Evolutionary conservation across 1,140 invertebrate genomes (phyloP), one percentile per base, ranked within the genome.

Genomic region (Drosophila gunungcola): DNA sequence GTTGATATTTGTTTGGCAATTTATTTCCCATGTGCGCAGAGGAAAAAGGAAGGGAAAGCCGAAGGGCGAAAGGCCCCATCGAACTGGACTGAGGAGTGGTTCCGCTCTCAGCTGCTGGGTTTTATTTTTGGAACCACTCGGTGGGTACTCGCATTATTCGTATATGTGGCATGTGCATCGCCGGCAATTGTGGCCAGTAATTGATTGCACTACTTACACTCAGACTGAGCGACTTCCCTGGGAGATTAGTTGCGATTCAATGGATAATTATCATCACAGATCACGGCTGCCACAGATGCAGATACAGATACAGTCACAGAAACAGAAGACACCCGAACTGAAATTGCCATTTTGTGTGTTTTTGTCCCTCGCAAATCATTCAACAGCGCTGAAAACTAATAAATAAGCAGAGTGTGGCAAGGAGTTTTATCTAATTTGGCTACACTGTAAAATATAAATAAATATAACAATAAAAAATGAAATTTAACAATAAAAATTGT

Each of bases 1-100:
- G 85, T 90, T 89, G 85, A 90, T 90, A 90, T 90, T 90, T 90
- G 85, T 90, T 90, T 89, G 85, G 84, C 84, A 90, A 89, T 89
- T 89, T 90, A 90, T 89, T 88, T 85, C 65, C 86, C 79, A 79
- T 72, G 67, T 88, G 83, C 61, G 52, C 69, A 32, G 36, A 52
- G 38, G n/a, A 32, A 32, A 32, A 32, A 29, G 48, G 29, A 48
- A 45, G 27, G 48, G 49, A 45, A 39, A 16, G n/a, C n/a, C n/a
- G n/a, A n/a, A n/a, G n/a, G 41, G 32, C 39, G 21, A 9, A 38
- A 27, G 42, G 58, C 29, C 51, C 41, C 56, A 52, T 46, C 63
- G 36, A 67, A 67, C 63, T 48, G 67, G 67, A 55, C 42, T n/a
- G 61, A 67, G 63, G 56, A 60, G 48, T 64, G 69, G 80, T 62